phyloP scores from a whole-genome alignment of 2,113 vertebrate genomes.

The Orthonyx spaldingii region DNA sequence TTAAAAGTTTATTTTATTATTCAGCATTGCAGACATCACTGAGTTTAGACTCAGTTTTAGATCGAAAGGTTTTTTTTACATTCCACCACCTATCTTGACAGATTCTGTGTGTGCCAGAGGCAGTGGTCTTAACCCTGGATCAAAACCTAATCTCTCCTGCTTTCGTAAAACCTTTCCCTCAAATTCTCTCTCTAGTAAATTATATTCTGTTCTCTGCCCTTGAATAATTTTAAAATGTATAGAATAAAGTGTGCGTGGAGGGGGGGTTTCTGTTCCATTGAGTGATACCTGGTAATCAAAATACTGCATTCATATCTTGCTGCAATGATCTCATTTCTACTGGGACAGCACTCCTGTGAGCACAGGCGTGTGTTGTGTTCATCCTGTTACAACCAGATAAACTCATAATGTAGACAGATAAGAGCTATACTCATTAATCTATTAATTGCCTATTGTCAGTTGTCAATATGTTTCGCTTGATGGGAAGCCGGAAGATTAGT shows the following conservation, averaged over 20 bases:
- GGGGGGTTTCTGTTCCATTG: background rate
- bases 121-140: slow-evolving; percentile 38
- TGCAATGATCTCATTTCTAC: slow-evolving; percentile 63
- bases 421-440: slow-evolving; percentile 67
- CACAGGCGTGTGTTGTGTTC: slow-evolving; percentile 38
- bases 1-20: background rate
- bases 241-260: background rate
- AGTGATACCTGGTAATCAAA: slow-evolving; percentile 63
- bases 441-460: slow-evolving; percentile 70
- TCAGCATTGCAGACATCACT: background rate
- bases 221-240: slow-evolving; percentile 58
- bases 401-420: slow-evolving; percentile 66
- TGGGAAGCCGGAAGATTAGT: slow-evolving; percentile 51
- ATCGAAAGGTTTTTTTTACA: background rate
- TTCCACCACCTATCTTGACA: slow-evolving; percentile 4
- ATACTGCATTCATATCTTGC: slow-evolving; percentile 48
- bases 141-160: slow-evolving; percentile 47
- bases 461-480: slow-evolving; percentile 63
- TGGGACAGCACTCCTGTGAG: slow-evolving; percentile 54
- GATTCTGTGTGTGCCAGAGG: background rate
- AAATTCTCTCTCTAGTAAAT: slow-evolving; percentile 43
- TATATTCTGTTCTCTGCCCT: slow-evolving; percentile 60
- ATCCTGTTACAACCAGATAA: slow-evolving; percentile 71
- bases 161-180: slow-evolving; percentile 31
- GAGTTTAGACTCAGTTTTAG: background rate